Conservation (phyloP, 2,113 vertebrate genomes). For the Erythrolamprus reginae region DNA sequence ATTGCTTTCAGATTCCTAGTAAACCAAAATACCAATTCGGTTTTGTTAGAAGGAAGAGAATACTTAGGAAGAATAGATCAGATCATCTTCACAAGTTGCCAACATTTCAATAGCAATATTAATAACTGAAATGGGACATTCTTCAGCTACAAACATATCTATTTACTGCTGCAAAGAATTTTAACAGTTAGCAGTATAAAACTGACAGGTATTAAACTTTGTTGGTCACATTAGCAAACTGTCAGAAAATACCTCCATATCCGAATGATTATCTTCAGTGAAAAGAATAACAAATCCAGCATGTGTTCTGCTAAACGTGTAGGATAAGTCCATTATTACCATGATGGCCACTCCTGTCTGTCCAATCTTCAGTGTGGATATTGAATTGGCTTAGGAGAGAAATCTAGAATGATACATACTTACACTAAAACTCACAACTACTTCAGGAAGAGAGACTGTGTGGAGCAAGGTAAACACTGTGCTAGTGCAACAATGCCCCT, state of each 20-base stretch:
- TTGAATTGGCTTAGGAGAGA: neutral
- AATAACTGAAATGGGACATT: neutral
- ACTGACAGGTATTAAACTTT: neutral
- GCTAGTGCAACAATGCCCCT: neutral
- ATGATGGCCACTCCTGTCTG: neutral
- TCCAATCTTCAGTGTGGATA: neutral
- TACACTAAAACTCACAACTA: neutral
- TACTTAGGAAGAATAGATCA: neutral
- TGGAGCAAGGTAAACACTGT: neutral
- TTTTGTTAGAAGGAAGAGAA: neutral
- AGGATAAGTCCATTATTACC: neutral
- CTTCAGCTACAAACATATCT: neutral
- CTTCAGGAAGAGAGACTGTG: neutral
- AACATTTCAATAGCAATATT: neutral
- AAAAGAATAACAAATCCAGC: neutral
- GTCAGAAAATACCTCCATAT: neutral
- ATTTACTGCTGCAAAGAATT: neutral
- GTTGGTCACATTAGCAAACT: neutral
- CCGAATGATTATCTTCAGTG: neutral
- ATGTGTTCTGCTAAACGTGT: neutral
- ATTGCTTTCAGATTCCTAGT: neutral
- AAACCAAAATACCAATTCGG: neutral
- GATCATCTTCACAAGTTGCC: neutral
- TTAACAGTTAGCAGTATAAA: neutral
- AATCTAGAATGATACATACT: neutral